Evolutionary conservation across 2,113 vertebrate species (phyloP), one percentile per base, ranked within the genome.

Genomic region (Podilymbus podiceps): DNA sequence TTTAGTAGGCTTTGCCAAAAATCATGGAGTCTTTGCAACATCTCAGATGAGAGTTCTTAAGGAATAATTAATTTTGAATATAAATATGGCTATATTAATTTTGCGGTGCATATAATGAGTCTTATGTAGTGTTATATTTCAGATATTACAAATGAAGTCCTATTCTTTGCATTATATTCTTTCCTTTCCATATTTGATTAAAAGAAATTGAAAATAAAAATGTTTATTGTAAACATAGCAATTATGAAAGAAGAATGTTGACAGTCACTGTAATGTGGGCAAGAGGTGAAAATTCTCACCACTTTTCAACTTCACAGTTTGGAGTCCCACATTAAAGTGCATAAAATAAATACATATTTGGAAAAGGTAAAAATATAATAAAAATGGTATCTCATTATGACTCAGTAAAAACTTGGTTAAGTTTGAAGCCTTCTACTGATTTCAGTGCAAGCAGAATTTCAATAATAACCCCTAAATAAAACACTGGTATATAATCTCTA

Each of bases 281-380:
- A 77, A 47, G 44, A 47, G 4, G 7, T 40, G 6, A 2, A 40
- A 22, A 13, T 88, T 91, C 55, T 88, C 31, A 40, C 13, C 24
- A 15, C 0, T 0, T n/a, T 85, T 92, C 46, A 56, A 6, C 9
- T 40, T 73, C n/a, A 44, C 1, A 5, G 35, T 30, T 69, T 69
- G 59, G 31, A 72, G 46, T 79, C 13, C 17, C 52, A 35, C n/a
- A 40, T 28, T 88, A 68, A 93, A 84, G 13, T 56, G 16, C 5
- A 6, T 87, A 13, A 64, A 49, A 78, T 59, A 77, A 82, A 74
- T n/a, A 19, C 2, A 0, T 25, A 22, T 38, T 81, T 64, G 8
- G 28, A 85, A 92, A 89, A 53, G 4, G 11, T 68, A 66, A 86
- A 94, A 87, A 35, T 47, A 28, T 12, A 52, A 59, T 19, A 8